These are phyloP conservation scores for Xenopus tropicalis DNA, from an alignment of 2,113 vertebrate species.

Conservation along the genomic window DNA sequence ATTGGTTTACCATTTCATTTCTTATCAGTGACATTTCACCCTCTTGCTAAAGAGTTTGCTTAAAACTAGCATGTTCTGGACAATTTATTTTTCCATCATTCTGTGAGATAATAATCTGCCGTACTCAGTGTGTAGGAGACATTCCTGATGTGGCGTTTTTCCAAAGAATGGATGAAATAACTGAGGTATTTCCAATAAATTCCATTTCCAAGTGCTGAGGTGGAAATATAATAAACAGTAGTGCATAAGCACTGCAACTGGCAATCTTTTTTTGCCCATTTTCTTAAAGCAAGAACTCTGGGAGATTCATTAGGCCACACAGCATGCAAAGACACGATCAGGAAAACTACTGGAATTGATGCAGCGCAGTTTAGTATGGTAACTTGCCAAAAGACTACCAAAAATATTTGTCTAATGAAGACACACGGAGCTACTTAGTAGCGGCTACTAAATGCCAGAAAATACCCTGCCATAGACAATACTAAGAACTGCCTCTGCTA, in stretches of 20 bases:
- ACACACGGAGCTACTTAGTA: no score
- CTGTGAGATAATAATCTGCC: constrained; percentile 34
- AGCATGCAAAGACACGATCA: no score
- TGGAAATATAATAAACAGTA: constrained; percentile 12
- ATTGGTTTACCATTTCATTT: constrained; percentile 22
- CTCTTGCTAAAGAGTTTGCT: constrained; percentile 28
- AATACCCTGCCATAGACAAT: no score
- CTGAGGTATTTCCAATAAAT: constrained; percentile 34
- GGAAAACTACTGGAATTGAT: no score
- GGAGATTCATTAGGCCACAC: no score
- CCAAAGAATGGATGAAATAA: constrained; percentile 35
- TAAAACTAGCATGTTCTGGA: constrained; percentile 19
- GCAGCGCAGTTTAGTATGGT: no score
- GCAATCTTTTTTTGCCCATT: not conserved
- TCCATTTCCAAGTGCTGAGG: constrained; percentile 1
- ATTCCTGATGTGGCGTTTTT: constrained; percentile 34
- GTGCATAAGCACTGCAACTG: not conserved
- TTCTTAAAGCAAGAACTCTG: no score
- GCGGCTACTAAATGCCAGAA: no score
- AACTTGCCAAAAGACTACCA: no score
- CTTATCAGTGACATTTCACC: constrained; percentile 36
- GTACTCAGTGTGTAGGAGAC: constrained; percentile 28
- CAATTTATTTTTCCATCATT: constrained; percentile 37
- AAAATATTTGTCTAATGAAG: no score
- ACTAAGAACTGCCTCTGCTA: no score